phyloP scores from a whole-genome alignment of 2,888 invertebrate species.

The Omphaloscelis lunosa region DNA sequence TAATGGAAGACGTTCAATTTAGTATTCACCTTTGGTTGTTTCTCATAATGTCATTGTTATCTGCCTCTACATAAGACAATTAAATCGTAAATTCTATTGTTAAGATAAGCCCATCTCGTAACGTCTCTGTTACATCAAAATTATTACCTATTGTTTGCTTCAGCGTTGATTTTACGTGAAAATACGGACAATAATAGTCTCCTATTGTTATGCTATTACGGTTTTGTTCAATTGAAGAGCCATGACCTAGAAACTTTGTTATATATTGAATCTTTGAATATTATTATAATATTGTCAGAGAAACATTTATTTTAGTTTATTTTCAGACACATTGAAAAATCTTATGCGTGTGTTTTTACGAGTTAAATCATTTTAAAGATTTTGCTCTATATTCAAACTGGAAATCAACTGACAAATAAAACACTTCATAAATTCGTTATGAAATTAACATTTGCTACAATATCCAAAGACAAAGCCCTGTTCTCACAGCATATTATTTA shows the following conservation, averaged over 20 bases:
- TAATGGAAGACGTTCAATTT: not conserved
- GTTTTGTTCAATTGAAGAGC: conserved; percentile 39
- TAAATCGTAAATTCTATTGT: conserved; percentile 52
- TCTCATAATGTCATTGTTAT: conserved; percentile 42
- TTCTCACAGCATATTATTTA: conserved; percentile 3
- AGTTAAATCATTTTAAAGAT: not conserved
- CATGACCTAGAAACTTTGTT: conserved; percentile 16
- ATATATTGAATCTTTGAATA: not conserved
- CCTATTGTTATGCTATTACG: conserved; percentile 42
- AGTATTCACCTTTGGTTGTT: conserved; percentile 5
- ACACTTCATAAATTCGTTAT: not conserved
- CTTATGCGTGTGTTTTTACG: not conserved
- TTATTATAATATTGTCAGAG: not conserved
- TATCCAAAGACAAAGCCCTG: conserved; percentile 4
- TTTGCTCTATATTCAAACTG: not conserved
- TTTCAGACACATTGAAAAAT: not conserved
- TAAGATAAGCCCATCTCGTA: conserved; percentile 40
- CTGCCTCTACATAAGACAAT: conserved; percentile 48
- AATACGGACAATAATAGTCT: conserved; percentile 48
- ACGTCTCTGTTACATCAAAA: conserved; percentile 43
- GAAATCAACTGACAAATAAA: too few species aligned
- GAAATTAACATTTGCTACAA: not conserved
- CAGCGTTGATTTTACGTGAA: conserved; percentile 36
- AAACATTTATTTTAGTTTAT: not conserved
- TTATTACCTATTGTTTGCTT: conserved; percentile 55